These are phyloP conservation scores for Cyaniris semiargus DNA, from an alignment of 2,888 invertebrate genomes.

Conservation along the genomic window DNA sequence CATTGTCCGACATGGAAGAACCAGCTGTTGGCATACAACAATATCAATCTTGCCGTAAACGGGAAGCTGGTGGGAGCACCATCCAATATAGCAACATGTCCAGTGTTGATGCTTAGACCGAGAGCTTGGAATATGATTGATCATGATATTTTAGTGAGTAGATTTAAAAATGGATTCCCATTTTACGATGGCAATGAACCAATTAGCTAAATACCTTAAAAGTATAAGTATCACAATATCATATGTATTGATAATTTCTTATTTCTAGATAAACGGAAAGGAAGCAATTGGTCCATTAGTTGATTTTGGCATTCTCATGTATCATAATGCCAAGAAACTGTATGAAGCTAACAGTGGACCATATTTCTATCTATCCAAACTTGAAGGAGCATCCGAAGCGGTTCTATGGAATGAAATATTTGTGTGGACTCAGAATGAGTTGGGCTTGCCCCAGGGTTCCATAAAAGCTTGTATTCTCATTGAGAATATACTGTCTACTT, in stretches of 20 bases:
- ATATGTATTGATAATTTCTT: not conserved
- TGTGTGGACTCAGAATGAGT: conserved; percentile 79
- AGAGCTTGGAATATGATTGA: conserved; percentile 88
- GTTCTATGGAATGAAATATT: conserved; percentile 86
- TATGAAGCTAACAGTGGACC: conserved; percentile 81
- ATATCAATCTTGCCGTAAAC: conserved; percentile 79
- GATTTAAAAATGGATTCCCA: not conserved
- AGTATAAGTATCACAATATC: too few species aligned
- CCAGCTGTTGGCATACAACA: conserved; percentile 82
- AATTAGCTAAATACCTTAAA: too few species aligned
- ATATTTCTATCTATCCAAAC: conserved; percentile 86
- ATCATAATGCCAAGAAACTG: conserved; percentile 81
- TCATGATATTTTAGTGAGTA: conserved; percentile 79
- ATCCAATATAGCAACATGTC: conserved; percentile 72
- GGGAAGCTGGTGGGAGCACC: conserved; percentile 76
- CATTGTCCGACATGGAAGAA: conserved; percentile 87
- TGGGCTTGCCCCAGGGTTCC: conserved; percentile 80
- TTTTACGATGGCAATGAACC: too few species aligned
- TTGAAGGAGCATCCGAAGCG: conserved; percentile 84
- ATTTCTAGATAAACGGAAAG: conserved; percentile 78
- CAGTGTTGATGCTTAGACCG: conserved; percentile 84
- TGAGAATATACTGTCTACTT: conserved; percentile 85
- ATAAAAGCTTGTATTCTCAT: conserved; percentile 87
- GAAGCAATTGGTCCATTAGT: conserved; percentile 84
- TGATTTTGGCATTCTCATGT: conserved; percentile 85